Percentiles rank a stretch among this genome's conserved stretches.
Evolutionary conservation across 92 coral and sea anemone species (phyloP).

Genomic region (Parazoanthus darwini): DNA sequence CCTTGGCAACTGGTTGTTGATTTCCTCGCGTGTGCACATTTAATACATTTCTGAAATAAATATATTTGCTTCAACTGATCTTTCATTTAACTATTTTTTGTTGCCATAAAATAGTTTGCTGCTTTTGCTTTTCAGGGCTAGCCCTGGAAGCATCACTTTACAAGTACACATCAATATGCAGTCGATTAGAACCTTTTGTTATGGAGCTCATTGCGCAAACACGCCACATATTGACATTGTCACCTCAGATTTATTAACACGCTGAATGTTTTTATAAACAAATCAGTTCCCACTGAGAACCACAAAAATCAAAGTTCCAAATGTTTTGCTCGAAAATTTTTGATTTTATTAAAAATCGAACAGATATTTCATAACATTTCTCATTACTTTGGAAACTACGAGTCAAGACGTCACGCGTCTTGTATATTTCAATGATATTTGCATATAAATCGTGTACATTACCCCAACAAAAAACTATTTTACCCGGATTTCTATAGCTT

Average conservation of each 20-base stretch:
- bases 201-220: slow-evolving; percentile 4
- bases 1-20: slow-evolving; percentile 20
- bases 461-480: too few species aligned
- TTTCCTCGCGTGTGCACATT: slow-evolving; percentile 24
- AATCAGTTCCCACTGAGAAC: background rate
- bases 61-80: background rate
- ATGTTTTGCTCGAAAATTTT: background rate
- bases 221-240: background rate
- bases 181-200: background rate
- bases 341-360: too few species aligned
- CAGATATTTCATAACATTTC: background rate
- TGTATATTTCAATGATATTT: background rate
- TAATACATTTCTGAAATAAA: too few species aligned
- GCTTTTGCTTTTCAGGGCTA: background rate
- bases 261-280: background rate
- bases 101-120: background rate
- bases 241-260: background rate
- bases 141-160: background rate
- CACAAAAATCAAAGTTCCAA: background rate
- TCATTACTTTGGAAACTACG: background rate
- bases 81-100: background rate
- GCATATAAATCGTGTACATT: background rate
- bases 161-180: background rate
- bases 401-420: background rate
- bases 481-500: background rate